These are phyloP conservation scores for Electrophaes corylata DNA, from an alignment of 2,888 invertebrate genomes.

Conservation along the genomic window DNA sequence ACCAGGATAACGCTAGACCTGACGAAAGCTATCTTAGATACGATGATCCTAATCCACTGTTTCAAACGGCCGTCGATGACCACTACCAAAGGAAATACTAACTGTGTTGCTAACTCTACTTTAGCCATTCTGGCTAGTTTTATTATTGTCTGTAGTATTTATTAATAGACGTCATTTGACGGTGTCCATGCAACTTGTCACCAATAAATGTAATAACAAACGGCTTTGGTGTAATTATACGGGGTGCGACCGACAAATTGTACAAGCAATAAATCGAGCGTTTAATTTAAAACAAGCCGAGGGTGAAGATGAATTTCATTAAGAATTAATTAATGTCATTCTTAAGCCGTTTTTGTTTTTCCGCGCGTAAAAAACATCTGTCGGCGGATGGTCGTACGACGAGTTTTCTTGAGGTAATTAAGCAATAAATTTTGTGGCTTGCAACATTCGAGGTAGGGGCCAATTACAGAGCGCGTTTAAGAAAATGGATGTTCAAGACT, in stretches of 20 bases:
- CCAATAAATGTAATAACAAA: constrained; percentile 78
- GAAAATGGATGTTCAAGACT: constrained; percentile 74
- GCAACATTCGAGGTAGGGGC: constrained; percentile 80
- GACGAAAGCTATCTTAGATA: constrained; percentile 72
- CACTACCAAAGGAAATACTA: constrained; percentile 77
- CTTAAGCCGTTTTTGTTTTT: constrained; percentile 83
- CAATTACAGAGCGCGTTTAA: constrained; percentile 76
- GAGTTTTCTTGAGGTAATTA: constrained; percentile 84
- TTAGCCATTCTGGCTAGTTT: not conserved
- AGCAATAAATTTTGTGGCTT: constrained; percentile 84
- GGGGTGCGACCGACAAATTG: constrained; percentile 78
- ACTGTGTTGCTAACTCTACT: constrained; percentile 23
- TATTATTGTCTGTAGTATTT: constrained; percentile 46
- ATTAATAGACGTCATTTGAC: constrained; percentile 50
- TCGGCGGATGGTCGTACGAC: constrained; percentile 68
- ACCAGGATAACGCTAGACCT: constrained; percentile 64
- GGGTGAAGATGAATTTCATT: constrained; percentile 85
- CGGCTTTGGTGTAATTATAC: constrained; percentile 68
- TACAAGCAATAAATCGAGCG: constrained; percentile 80
- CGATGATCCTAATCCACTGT: constrained; percentile 65
- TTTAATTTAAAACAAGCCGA: constrained; percentile 80
- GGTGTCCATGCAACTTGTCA: constrained; percentile 63
- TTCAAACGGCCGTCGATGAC: constrained; percentile 72
- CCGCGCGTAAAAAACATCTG: constrained; percentile 83
- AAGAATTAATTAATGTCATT: constrained; percentile 85